Evolutionary conservation across 1,140 invertebrate species (phyloP), one percentile per base, ranked within the genome.

Genomic region (Chlorops oryzae): DNA sequence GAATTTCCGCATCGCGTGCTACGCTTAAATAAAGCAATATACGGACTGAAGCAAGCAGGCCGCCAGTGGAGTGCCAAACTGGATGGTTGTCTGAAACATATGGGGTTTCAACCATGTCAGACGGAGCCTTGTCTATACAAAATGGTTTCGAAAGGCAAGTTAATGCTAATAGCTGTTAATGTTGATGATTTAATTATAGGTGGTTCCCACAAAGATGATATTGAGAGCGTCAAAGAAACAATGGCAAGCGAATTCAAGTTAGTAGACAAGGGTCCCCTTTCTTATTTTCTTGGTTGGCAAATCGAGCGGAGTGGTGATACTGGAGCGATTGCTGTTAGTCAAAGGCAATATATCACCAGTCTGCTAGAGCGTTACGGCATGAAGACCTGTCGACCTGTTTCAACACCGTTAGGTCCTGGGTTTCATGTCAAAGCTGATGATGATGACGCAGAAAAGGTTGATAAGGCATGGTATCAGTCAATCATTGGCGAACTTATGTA

Each of bases 71-170:
- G 69, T 49, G 34, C 43, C 17, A 65, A 60, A 55, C 50, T 67
- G 28, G 42, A 68, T 50, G 17, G 51, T 35, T 47, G 52, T 18
- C 48, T 72, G 17, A 15, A 42, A 37, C 25, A 52, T 55, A 42
- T 66, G 18, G 55, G 59, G 38, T 63, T 59, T 54, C 38, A 52
- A 28, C 51, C 52, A 32, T 59, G 55, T 22, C 47, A 56, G 25
- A 47, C 54, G 24, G 62, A 73, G 47, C 55, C 55, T 17, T 73
- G 66, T 65, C 10, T 74, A 6, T 68, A 73, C 58, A 45, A 18
- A 7, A 37, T n/a, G 17, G 2, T 21, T 17, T 3, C n/a, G 7
- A 23, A 38, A 9, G 15, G 25, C 21, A 20, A 23, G 21, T 21
- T 34, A 3, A 24, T 22, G 10, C 22, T 40, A 12, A 23, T 43